phyloP scores from a whole-genome alignment of 1,140 invertebrate genomes.

The Diorhabda carinulata region DNA sequence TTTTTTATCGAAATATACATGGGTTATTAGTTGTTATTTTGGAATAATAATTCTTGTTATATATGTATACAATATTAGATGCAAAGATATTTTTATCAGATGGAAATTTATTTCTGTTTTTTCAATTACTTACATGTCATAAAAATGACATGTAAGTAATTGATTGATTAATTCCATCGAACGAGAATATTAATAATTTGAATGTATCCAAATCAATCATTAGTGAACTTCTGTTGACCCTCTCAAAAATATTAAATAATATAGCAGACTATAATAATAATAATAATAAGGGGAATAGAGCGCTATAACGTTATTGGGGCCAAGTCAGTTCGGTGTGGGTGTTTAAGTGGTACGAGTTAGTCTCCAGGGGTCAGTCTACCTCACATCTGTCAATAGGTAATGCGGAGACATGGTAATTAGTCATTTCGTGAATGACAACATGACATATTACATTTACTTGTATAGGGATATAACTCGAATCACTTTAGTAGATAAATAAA shows the following conservation, averaged over 20 bases:
- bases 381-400: conserved; percentile 41
- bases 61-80: no score
- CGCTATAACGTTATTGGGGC: not conserved
- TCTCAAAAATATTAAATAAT: conserved; percentile 13
- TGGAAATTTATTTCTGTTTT: no score
- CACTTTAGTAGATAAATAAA: conserved; percentile 17
- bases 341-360: conserved; percentile 25
- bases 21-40: no score
- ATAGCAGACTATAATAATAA: conserved; percentile 2
- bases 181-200: no score
- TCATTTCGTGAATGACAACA: conserved; percentile 39
- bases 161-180: no score
- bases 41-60: no score
- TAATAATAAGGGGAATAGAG: conserved; percentile 9
- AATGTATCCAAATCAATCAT: no score
- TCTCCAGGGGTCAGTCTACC: conserved; percentile 31
- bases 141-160: no score
- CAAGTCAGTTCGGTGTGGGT: conserved; percentile 12
- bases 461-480: conserved; percentile 18
- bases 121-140: no score
- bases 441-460: conserved; percentile 31
- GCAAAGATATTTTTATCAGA: no score
- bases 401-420: conserved; percentile 36
- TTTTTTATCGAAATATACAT: no score
- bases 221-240: conserved; percentile 3